Evolutionary conservation across 2,797 vertebrate species (phyloP).

Genomic region (Eutrigla gurnardus): DNA sequence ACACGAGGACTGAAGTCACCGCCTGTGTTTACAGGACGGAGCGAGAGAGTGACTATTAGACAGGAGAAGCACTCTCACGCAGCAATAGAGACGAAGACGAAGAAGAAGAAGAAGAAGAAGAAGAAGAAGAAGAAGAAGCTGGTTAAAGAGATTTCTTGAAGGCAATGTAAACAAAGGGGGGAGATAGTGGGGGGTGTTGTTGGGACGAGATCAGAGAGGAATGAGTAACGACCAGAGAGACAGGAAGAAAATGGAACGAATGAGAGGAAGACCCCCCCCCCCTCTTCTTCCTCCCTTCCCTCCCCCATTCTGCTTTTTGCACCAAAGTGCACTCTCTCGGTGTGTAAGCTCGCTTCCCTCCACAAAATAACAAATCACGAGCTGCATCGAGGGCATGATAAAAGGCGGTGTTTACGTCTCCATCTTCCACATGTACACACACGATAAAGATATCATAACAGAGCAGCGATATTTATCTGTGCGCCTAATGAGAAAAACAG

Average conservation of each 20-base stretch:
- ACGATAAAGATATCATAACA: slow-evolving; percentile 78
- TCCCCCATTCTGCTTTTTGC: slow-evolving; percentile 41
- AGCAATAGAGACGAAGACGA: slow-evolving; percentile 13
- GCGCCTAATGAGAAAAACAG: slow-evolving; percentile 69
- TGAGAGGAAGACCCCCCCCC: slow-evolving; percentile 47
- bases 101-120: slow-evolving; percentile 8
- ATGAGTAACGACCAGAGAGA: slow-evolving; percentile 48
- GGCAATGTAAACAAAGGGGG: slow-evolving; percentile 70
- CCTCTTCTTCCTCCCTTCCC: too few species aligned
- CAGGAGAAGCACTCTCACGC: slow-evolving; percentile 38
- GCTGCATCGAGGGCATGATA: slow-evolving; percentile 54
- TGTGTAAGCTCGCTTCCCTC: slow-evolving; percentile 26
- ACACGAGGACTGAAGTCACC: slow-evolving; percentile 30
- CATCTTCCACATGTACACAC: slow-evolving; percentile 65
- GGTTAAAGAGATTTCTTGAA: slow-evolving; percentile 46
- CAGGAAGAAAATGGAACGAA: slow-evolving; percentile 58
- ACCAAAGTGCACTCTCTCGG: slow-evolving; percentile 50
- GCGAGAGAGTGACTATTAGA: slow-evolving; percentile 15
- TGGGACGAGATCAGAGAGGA: slow-evolving; percentile 64
- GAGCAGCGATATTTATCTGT: slow-evolving; percentile 58
- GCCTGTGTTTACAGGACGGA: slow-evolving; percentile 55
- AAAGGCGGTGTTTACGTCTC: slow-evolving; percentile 71
- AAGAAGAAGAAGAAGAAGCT: slow-evolving; percentile 24
- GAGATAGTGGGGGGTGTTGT: slow-evolving; percentile 49
- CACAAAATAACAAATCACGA: slow-evolving; percentile 68